A percentile compares a stretch with the other conserved stretches of the same genome.
Conservation (phyloP, 2,888 invertebrate genomes). For the Cephus spinipes region DNA sequence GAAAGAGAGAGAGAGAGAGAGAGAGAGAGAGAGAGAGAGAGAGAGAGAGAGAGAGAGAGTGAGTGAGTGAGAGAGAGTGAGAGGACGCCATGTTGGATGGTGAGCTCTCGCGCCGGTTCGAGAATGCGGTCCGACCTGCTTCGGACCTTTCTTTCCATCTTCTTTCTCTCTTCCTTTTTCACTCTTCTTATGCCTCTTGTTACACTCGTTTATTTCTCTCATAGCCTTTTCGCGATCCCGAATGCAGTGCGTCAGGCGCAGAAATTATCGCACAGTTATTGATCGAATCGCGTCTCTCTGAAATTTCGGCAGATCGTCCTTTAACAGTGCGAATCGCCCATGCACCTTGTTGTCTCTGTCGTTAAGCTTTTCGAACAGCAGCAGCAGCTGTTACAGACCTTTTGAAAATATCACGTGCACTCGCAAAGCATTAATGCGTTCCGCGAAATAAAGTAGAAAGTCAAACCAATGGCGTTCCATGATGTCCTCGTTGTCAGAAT, state of each 20-base stretch:
- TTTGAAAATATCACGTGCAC: no score
- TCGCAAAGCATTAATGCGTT: no score
- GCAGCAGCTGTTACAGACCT: no score
- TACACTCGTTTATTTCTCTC: neutral
- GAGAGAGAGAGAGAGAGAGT: slow-evolving; percentile 25
- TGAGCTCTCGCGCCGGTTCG: slow-evolving; percentile 34
- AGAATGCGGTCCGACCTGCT: slow-evolving; percentile 46
- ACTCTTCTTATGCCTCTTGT: slow-evolving; percentile 15
- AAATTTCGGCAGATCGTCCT: neutral
- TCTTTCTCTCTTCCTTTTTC: slow-evolving; percentile 17
- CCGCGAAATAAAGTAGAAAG: no score
- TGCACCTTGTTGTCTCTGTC: no score
- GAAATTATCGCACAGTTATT: neutral
- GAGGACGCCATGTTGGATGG: slow-evolving; percentile 39
- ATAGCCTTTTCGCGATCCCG: neutral
- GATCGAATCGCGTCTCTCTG: neutral
- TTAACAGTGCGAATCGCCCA: neutral
- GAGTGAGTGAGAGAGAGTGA: no score
- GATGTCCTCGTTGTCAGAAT: no score
- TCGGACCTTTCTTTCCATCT: slow-evolving; percentile 24
- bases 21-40: neutral
- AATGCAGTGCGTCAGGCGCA: neutral
- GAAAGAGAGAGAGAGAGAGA: neutral
- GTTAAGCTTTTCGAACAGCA: no score
- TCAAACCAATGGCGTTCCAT: no score